Conservation (phyloP, 2,888 invertebrate genomes). For the Cephus pygmeus region DNA sequence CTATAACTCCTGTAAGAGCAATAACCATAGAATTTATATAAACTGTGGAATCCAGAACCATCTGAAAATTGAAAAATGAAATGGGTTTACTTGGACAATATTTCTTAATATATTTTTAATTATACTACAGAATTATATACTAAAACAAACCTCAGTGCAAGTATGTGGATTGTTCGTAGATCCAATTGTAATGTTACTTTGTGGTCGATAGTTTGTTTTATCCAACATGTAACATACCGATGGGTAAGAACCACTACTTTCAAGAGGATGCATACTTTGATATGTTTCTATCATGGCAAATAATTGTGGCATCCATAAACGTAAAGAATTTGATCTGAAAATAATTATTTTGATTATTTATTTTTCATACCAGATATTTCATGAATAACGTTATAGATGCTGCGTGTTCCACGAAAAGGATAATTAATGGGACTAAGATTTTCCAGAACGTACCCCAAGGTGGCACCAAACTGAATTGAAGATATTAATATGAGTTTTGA, state of each 20-base stretch:
- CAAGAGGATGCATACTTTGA: slow-evolving; percentile 45
- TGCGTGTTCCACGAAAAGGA: too few species aligned
- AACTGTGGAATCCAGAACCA: slow-evolving; percentile 70
- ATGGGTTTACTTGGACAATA: too few species aligned
- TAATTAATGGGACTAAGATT: neutral
- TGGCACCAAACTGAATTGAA: slow-evolving; percentile 73
- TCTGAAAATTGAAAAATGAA: slow-evolving; percentile 37
- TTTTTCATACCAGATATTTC: too few species aligned
- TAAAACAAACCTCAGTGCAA: too few species aligned
- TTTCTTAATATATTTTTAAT: too few species aligned
- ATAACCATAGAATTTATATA: slow-evolving; percentile 79
- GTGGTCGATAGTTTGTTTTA: neutral
- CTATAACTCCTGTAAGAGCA: slow-evolving; percentile 72
- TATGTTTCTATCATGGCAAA: slow-evolving; percentile 76
- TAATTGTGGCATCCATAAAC: slow-evolving; percentile 89
- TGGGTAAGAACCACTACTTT: slow-evolving; percentile 37
- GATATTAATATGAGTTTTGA: slow-evolving; percentile 75
- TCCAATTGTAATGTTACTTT: too few species aligned
- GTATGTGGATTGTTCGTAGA: too few species aligned
- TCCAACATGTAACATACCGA: slow-evolving; percentile 51
- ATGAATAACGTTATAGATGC: too few species aligned
- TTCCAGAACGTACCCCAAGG: slow-evolving; percentile 71
- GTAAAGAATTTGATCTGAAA: slow-evolving; percentile 81
- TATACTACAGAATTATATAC: too few species aligned
- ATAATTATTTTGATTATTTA: slow-evolving; percentile 17